phyloP scores from a whole-genome alignment of 2,888 invertebrate species.

The Pycnomerus fuliginosus region DNA sequence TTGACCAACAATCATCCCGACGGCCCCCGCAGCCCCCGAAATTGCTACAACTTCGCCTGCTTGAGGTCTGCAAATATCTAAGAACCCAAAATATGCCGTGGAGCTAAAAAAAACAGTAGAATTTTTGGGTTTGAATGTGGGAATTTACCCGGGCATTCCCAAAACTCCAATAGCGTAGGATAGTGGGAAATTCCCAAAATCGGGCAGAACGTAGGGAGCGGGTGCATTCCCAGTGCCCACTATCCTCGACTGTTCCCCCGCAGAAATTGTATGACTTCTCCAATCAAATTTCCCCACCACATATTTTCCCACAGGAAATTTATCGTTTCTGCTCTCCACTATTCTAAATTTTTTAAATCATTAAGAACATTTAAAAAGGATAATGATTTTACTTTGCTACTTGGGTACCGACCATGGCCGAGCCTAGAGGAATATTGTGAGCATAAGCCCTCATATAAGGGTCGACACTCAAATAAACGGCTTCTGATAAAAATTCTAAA shows the following conservation, averaged over 20 bases:
- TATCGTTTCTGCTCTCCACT: conserved; percentile 62
- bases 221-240: conserved; percentile 11
- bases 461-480: conserved; percentile 70
- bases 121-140: background rate
- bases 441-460: conserved; percentile 69
- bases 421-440: conserved; percentile 56
- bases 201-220: conserved; percentile 30
- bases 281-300: conserved; percentile 67
- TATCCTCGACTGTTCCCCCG: conserved; percentile 37
- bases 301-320: conserved; percentile 64
- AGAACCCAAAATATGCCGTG: conserved; percentile 72
- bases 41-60: conserved; percentile 71
- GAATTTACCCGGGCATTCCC: conserved; percentile 69
- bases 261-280: conserved; percentile 60
- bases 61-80: conserved; percentile 69
- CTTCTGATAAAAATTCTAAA: conserved; percentile 68
- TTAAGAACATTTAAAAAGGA: background rate
- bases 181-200: conserved; percentile 59
- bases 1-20: conserved; percentile 75
- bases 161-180: conserved; percentile 67
- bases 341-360: conserved; percentile 54
- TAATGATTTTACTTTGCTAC: conserved; percentile 61
- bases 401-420: conserved; percentile 69
- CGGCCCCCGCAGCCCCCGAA: conserved; percentile 74
- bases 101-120: conserved; percentile 52